These are phyloP conservation scores for Centruroides vittatus DNA, from an alignment of 1,140 invertebrate species.

Conservation along the genomic window DNA sequence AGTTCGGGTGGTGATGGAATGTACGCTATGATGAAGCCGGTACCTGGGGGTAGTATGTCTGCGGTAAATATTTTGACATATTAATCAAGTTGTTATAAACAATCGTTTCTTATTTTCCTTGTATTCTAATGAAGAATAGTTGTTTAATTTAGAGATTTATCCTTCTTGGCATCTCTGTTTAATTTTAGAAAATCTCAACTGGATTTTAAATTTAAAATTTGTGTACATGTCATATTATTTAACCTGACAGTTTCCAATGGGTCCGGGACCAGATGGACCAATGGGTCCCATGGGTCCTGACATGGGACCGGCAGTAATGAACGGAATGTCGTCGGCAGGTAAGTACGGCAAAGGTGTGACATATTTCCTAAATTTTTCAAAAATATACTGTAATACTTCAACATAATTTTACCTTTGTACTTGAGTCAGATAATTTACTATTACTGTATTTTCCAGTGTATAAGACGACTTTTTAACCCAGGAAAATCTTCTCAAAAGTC, in stretches of 20 bases:
- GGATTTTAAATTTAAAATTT: no score
- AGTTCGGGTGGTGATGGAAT: slow-evolving; percentile 79
- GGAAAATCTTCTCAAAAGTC: no score
- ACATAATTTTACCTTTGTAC: not conserved
- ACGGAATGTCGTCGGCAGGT: slow-evolving; percentile 26
- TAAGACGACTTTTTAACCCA: no score
- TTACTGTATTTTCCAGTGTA: no score
- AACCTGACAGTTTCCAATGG: slow-evolving; percentile 18
- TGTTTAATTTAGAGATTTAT: no score
- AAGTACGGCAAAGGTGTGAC: not conserved
- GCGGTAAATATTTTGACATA: slow-evolving; percentile 6
- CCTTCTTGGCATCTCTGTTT: no score
- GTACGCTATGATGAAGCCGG: slow-evolving; percentile 96
- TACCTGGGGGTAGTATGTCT: slow-evolving; percentile 41
- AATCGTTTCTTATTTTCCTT: no score
- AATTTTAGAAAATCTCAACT: no score
- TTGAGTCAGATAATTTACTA: no score
- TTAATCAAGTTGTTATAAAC: not conserved
- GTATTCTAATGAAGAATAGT: no score
- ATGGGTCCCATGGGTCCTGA: slow-evolving; percentile 22
- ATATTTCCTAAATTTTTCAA: not conserved
- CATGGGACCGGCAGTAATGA: slow-evolving; percentile 21
- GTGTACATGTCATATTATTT: no score
- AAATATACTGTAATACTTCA: not conserved
- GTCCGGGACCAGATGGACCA: slow-evolving; percentile 20